Base-by-base conservation (phyloP, 2,113 vertebrate species). In the Vulpes ferrilata region DNA sequence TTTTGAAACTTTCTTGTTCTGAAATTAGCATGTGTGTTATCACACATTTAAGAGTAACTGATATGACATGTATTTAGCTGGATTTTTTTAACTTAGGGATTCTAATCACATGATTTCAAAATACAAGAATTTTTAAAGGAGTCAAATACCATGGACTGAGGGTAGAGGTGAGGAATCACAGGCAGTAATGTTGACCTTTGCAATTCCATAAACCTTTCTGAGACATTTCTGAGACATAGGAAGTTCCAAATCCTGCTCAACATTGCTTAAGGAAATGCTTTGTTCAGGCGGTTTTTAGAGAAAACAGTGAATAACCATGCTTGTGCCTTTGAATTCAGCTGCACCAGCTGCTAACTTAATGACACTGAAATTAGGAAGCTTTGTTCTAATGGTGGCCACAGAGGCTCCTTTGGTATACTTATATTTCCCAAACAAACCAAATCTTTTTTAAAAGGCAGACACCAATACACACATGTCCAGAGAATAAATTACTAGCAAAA, bases 261-360 rank as follows among this genome's bases (percentile, higher is more conserved):
- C 1, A 6, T 3, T 97, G 95, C 96, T 97, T 95, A 76, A 98
- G 97, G 97, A 98, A 98, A 98, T 95, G 97, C 97, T 98, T 98
- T 97, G 89, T 97, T 95, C 3, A 0, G 65, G 73, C 94, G 97
- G 79, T 98, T 98, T 98, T 98, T 76, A 97, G 65, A 98, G 94
- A 97, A 97, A 98, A 97, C 78, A 98, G 95, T 82, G 74, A 62
- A 97, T 85, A 97, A 95, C 30, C 0, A 0, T 67, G 59, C 82
- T 93, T 95, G 87, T 87, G 97, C 81, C 97, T 98, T 93, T 98
- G 94, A 90, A 98, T 98, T 98, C 97, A 97, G 97, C 89, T 88
- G 95, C 76, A 95, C 76, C 97, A 98, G 96, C 97, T 98, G 97
- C 98, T 96, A 67, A 3, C 27, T 93, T 93, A 97, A 98, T 93